Evolutionary conservation across 2,113 vertebrate genomes (phyloP), one percentile per base, ranked within the genome.

Genomic region (Chrysemys picta): DNA sequence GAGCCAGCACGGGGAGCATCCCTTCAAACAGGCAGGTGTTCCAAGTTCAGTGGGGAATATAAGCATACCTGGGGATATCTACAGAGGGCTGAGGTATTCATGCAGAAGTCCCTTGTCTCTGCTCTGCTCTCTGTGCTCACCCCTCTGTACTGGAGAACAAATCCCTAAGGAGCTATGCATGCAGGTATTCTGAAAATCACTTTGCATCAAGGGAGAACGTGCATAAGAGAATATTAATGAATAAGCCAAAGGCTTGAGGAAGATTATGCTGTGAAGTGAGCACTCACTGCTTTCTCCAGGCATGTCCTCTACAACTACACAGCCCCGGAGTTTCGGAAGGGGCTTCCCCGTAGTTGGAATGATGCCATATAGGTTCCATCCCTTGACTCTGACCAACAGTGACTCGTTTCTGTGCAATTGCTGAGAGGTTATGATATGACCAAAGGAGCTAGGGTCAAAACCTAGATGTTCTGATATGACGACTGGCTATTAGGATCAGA

Each of bases 211-310:
- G 5, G 13, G 38, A 78, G 45, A 65, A 29, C 0, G 0, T 35
- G 31, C 52, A 45, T 24, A 72, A 78, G 62, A 81, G 62, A 84
- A 42, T 87, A 65, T 94, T 35, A 19, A 72, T 35, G 38, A 31
- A 83, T 72, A 62, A 47, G 57, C 35, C 50, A 53, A 72, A 57
- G 49, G 27, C 91, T 78, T 75, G 90, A 92, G 81, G 84, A 0
- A 7, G 75, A 83, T 65, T 35, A 79, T 78, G 59, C 24, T 2
- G 11, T 11, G 52, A 50, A 47, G 59, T 2, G 12, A 85, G 85
- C 95, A 89, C 59, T 42, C 45, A 65, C 1, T 50, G n/a, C 65
- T 94, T 92, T 78, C 93, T 88, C 87, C 57, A 87, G 93, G 95
- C 87, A 83, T 54, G 82, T 7, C 49, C 50, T 65, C 65, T 52